Evolutionary conservation across 2,888 invertebrate genomes (phyloP).

Genomic region (Thereva unica): DNA sequence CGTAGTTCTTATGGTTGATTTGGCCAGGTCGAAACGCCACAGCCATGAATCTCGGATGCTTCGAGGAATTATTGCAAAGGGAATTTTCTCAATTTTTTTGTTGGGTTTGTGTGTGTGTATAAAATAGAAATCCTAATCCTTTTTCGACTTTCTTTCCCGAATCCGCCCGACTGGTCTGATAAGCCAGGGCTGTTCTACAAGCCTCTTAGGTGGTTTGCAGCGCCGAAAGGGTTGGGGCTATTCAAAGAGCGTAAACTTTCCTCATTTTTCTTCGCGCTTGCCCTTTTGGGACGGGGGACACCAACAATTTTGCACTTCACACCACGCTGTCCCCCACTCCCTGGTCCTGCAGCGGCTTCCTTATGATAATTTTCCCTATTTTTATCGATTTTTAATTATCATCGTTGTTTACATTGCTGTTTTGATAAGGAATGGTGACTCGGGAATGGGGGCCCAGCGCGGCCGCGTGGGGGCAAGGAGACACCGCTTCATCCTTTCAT

Average conservation of each 20-base stretch:
- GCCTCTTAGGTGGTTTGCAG: neutral
- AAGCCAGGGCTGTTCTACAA: neutral
- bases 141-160: too few relatives aligned
- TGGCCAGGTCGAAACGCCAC: too few relatives aligned
- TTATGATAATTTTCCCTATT: constrained; percentile 20
- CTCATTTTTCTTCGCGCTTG: constrained; percentile 22
- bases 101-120: too few relatives aligned
- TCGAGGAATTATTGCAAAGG: too few relatives aligned
- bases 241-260: constrained; percentile 9
- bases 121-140: too few relatives aligned
- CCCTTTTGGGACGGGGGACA: neutral
- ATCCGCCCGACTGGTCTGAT: too few relatives aligned
- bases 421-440: constrained; percentile 36
- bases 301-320: constrained; percentile 1
- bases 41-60: too few relatives aligned
- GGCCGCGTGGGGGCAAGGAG: neutral
- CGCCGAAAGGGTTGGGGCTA: constrained; percentile 9
- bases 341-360: constrained; percentile 4
- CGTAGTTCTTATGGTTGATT: too few relatives aligned
- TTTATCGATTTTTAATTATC: constrained; percentile 41
- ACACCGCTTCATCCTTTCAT: constrained; percentile 20
- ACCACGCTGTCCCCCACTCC: neutral
- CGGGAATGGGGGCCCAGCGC: neutral
- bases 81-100: too few relatives aligned
- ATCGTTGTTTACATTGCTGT: constrained; percentile 32